Evolutionary conservation across 2,888 invertebrate species (phyloP), one percentile per base, ranked within the genome.

Genomic region (Prosapia bicincta): DNA sequence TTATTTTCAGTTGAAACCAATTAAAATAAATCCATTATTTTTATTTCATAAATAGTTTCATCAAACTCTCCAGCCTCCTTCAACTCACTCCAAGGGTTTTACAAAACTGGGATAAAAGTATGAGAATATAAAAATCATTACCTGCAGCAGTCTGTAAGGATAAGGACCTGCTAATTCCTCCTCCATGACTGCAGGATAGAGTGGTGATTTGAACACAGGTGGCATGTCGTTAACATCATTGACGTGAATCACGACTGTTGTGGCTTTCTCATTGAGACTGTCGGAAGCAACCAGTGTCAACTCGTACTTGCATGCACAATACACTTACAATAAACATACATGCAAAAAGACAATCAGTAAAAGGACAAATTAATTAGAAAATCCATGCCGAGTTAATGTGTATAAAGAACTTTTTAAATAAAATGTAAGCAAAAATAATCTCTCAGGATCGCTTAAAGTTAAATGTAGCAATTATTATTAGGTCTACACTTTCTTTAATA

Each of bases 151-250:
- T 83, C 85, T 85, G 83, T 88, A 88, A 77, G 92, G 93, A 84
- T 91, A 92, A 79, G 91, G 90, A 82, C 91, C 91, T 73, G 86
- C 85, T 82, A 90, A 89, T 85, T 94, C 94, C 85, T 95, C 95
- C 79, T 91, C 88, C 81, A 94, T 90, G 79, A 90, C 89, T 71
- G 92, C 90, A 83, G 90, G 86, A 87, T 94, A 95, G 76, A 89
- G 85, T 80, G 90, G 89, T 83, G 90, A 88, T 79, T 91, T 89
- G 86, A 94, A 94, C 81, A 89, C 89, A 30, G 97, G 97, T 73
- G 96, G 93, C 83, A 96, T 89, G 86, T 97, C 97, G 87, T 96
- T 96, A 83, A 94, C 93, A 86, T 96, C 95, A 82, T 92, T 90
- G 81, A 95, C 90, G 84, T 91, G 90, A 82, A 96, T 92, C 82